Percentiles rank a stretch among this genome's conserved stretches.
Evolutionary conservation across 2,113 vertebrate genomes (phyloP).

Genomic region (Charina bottae): DNA sequence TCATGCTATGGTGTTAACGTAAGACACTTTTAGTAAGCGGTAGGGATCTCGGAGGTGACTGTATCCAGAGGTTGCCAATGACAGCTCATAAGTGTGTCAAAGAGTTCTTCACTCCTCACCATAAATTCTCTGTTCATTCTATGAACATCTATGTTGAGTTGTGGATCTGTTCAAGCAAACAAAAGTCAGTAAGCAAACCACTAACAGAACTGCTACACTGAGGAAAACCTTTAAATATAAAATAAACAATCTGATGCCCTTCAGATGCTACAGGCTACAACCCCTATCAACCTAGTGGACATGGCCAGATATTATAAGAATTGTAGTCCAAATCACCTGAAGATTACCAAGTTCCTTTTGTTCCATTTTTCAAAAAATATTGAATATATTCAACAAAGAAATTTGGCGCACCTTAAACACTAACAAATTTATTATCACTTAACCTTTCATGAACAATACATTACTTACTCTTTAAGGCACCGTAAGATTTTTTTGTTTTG

Average conservation of each 20-base stretch:
- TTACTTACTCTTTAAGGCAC: not conserved
- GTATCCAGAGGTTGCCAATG: conserved; percentile 90
- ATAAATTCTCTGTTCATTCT: conserved; percentile 88
- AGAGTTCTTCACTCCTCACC: conserved; percentile 90
- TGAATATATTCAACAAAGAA: not conserved
- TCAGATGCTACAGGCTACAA: not conserved
- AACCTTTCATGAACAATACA: not conserved
- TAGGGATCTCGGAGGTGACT: conserved; percentile 78
- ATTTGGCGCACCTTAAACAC: not conserved
- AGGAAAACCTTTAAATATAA: not conserved
- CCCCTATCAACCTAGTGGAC: not conserved
- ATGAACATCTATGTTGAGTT: conserved; percentile 80
- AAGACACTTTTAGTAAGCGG: conserved; percentile 70
- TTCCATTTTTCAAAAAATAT: not conserved
- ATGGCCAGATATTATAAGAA: not conserved
- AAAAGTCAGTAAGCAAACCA: conserved; percentile 23
- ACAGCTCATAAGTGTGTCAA: conserved; percentile 87
- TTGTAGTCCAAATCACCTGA: not conserved
- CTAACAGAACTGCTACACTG: not conserved
- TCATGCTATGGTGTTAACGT: conserved; percentile 70
- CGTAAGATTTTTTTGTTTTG: not conserved
- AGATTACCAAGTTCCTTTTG: not conserved
- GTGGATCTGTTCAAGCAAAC: conserved; percentile 70
- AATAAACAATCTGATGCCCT: not conserved
- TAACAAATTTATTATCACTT: not conserved